phyloP scores from a whole-genome alignment of 2,797 vertebrate genomes.

The Bufotes viridis region DNA sequence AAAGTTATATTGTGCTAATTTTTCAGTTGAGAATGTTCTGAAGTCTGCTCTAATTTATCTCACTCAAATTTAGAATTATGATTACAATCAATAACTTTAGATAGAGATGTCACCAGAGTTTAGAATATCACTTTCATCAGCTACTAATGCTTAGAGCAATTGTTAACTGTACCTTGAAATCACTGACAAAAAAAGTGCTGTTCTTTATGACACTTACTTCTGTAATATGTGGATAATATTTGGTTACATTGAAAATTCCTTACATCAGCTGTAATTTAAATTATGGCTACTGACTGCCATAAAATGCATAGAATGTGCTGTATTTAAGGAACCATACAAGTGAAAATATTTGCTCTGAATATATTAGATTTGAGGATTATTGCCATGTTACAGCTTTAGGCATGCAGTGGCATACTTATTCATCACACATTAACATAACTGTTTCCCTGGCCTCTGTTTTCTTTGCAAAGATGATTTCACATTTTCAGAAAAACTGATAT shows the following conservation, averaged over 20 bases:
- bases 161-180: neutral
- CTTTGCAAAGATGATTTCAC: constrained; percentile 17
- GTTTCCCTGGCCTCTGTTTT: constrained; percentile 10
- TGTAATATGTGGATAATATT: neutral
- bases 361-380: constrained; percentile 29
- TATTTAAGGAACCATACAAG: constrained; percentile 4
- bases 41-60: neutral
- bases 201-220: neutral
- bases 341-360: constrained; percentile 26
- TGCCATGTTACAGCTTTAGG: constrained; percentile 2
- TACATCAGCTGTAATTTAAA: neutral
- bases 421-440: constrained; percentile 42
- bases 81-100: neutral
- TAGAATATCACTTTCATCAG: neutral
- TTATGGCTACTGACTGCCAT: neutral
- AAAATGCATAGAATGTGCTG: neutral
- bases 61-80: neutral
- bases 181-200: neutral
- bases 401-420: constrained; percentile 18
- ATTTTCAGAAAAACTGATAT: constrained; percentile 11
- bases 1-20: neutral
- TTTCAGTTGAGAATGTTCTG: neutral
- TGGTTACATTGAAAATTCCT: neutral
- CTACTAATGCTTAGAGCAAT: neutral
- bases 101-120: neutral